Evolutionary conservation across 2,113 vertebrate genomes (phyloP).

Genomic region (Aspidoscelis tigris): DNA sequence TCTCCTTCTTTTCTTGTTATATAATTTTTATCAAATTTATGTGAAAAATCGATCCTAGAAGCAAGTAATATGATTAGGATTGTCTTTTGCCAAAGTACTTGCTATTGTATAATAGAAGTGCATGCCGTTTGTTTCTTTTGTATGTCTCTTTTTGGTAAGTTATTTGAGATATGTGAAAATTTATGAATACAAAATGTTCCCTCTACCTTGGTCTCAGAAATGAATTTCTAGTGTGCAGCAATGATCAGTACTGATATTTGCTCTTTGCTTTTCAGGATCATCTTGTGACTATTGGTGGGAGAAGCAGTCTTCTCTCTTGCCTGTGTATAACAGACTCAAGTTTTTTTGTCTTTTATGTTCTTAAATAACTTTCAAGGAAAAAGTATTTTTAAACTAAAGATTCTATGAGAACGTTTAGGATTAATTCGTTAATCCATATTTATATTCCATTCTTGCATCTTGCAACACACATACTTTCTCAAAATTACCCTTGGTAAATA

Average conservation of each 20-base stretch:
- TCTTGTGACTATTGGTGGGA: neutral
- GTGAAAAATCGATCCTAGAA: constrained; percentile 33
- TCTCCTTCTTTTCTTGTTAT: constrained; percentile 61
- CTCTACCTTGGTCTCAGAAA: constrained; percentile 10
- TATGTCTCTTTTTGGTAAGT: neutral
- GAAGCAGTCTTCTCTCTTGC: neutral
- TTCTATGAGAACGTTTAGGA: neutral
- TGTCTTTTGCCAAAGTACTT: constrained; percentile 30
- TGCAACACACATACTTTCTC: neutral
- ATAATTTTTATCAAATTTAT: constrained; percentile 44
- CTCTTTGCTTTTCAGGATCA: neutral
- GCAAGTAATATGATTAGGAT: constrained; percentile 2
- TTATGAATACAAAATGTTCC: constrained; percentile 23
- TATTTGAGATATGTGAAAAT: constrained; percentile 28
- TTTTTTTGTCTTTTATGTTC: neutral
- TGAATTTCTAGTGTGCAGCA: constrained; percentile 2
- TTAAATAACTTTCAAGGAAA: neutral
- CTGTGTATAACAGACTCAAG: neutral
- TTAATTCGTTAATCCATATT: neutral
- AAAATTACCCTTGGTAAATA: neutral
- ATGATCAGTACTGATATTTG: neutral
- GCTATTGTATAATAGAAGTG: neutral
- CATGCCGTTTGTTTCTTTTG: constrained; percentile 26
- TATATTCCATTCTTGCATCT: too few relatives aligned
- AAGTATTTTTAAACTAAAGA: neutral